phyloP scores from a whole-genome alignment of 2,797 vertebrate genomes.

The Amniataba percoides region DNA sequence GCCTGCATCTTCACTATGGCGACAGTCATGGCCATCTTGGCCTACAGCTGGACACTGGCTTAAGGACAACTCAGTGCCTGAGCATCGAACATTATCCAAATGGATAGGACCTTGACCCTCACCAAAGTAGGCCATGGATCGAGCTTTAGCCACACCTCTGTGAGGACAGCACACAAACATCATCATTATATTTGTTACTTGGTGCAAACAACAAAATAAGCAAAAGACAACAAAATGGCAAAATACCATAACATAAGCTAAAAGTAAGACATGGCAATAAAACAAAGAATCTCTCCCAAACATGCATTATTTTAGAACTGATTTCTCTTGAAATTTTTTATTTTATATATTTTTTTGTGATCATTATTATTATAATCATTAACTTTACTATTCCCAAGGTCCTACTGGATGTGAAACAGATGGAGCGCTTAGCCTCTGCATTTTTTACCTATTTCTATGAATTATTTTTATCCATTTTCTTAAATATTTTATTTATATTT shows the following conservation, averaged over 20 bases:
- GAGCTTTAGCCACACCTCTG: constrained; percentile 89
- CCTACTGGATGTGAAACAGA: background rate
- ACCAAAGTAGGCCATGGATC: constrained; percentile 89
- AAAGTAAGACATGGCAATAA: no score
- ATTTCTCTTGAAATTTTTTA: background rate
- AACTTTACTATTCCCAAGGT: background rate
- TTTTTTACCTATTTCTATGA: background rate
- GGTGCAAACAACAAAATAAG: no score
- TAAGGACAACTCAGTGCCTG: constrained; percentile 82
- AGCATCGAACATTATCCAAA: constrained; percentile 87
- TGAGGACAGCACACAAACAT: constrained; percentile 42
- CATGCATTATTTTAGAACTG: background rate
- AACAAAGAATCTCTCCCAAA: background rate
- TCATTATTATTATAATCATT: no score
- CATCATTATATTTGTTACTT: background rate
- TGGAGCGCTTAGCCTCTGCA: background rate
- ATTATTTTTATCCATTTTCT: background rate
- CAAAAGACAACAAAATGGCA: no score
- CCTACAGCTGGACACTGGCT: constrained; percentile 82
- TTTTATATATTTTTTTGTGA: no score
- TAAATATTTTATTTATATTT: background rate
- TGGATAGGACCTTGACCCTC: constrained; percentile 89
- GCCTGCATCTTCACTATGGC: constrained; percentile 89
- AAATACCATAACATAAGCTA: no score
- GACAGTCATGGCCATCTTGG: constrained; percentile 83